These are phyloP conservation scores for Nannospalax galili DNA, from an alignment of 2,113 vertebrate species.

Conservation along the genomic window DNA sequence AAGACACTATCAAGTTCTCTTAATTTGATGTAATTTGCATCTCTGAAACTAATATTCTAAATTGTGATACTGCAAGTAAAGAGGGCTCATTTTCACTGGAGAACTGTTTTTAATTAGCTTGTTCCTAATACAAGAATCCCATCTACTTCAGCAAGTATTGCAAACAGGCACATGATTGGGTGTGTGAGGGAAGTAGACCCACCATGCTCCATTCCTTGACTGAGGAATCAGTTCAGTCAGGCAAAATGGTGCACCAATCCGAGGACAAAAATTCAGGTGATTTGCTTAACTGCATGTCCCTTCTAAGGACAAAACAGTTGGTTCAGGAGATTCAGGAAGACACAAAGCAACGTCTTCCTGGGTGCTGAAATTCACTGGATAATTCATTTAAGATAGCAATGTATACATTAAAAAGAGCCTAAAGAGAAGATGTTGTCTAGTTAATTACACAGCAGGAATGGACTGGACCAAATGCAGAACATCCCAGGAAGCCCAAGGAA, in stretches of 20 bases:
- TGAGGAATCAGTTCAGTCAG: not conserved
- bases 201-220: not conserved
- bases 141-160: not conserved
- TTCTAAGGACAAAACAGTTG: not conserved
- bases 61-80: constrained; percentile 50
- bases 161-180: not conserved
- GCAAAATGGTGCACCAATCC: not conserved
- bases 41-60: constrained; percentile 59
- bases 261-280: not conserved
- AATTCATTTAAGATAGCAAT: constrained; percentile 28
- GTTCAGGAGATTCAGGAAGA: constrained; percentile 31
- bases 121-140: not conserved
- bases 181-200: not conserved
- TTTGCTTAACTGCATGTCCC: not conserved
- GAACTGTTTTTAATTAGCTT: constrained; percentile 36
- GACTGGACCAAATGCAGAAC: not conserved
- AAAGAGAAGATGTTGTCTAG: constrained; percentile 44
- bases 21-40: constrained; percentile 44
- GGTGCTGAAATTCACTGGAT: not conserved
- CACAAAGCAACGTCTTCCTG: not conserved
- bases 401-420: not conserved
- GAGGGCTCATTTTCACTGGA: constrained; percentile 29
- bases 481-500: not conserved
- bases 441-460: constrained; percentile 22
- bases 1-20: constrained; percentile 25